Conservation (phyloP, 2,113 vertebrate genomes). For the Peromyscus californicus region DNA sequence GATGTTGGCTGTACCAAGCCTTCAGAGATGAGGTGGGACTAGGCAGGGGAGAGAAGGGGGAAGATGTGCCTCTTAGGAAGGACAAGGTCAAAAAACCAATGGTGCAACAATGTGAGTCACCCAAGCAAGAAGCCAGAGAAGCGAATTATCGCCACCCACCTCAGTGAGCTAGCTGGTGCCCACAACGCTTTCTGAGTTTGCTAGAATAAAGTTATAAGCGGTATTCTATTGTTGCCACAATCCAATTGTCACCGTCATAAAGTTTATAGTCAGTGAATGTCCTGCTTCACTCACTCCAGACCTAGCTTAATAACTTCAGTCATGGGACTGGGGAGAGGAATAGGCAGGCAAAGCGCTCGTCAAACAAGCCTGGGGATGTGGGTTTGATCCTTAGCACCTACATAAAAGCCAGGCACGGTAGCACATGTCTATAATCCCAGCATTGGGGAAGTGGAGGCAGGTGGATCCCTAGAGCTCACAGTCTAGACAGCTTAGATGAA, state of each 20-base stretch:
- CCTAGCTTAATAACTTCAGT: background rate
- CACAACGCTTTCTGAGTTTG: background rate
- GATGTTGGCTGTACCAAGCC: background rate
- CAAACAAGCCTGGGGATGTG: background rate
- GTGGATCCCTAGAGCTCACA: background rate
- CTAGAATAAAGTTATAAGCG: background rate
- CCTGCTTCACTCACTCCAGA: background rate
- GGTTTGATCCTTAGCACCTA: background rate
- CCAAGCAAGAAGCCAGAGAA: background rate
- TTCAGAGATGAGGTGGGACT: rapidly evolving
- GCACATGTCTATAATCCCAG: background rate
- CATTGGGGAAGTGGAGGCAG: background rate
- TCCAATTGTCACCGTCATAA: background rate
- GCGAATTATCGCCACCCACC: background rate
- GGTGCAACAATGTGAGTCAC: background rate
- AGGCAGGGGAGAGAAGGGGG: background rate
- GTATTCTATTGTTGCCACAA: background rate
- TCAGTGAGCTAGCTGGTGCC: background rate
- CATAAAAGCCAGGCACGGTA: background rate
- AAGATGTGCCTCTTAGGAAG: rapidly evolving
- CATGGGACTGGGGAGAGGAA: background rate
- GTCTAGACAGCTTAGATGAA: background rate
- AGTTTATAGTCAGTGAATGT: background rate
- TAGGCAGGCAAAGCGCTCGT: no score
- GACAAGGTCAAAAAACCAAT: background rate